Evolutionary conservation across 2,888 invertebrate genomes (phyloP), one percentile per base, ranked within the genome.

Genomic region (Torymus texanus): DNA sequence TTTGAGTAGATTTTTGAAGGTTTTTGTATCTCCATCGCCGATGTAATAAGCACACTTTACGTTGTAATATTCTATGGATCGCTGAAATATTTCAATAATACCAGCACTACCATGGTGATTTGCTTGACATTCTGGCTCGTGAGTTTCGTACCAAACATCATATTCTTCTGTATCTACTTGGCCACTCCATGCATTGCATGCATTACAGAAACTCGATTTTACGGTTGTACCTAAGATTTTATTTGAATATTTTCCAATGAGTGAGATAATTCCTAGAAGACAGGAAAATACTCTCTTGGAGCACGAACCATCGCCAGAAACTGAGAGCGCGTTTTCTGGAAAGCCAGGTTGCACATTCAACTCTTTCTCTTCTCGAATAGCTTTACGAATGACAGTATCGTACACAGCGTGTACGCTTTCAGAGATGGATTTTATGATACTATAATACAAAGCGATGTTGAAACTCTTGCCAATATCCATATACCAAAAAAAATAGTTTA

Each of bases 21-120:
- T 83, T 55, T 83, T 83, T 62, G 80, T 79, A 63, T 83, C 83
- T 8, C 83, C 83, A 70, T 82, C 82, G 16, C 81, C 83, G 59
- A 83, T 82, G 80, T 84, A 84, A 76, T 78, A 74, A 5, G 29
- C 62, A 65, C 83, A 84, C 76, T 82, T 81, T 55, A 78, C 78
- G 14, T 62, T 70, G 58, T 82, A 62, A 51, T 75, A 51, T 66
- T 82, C 77, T 58, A 81, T 74, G 8, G 82, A 83, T 70, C 83
- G 65, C 63, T 80, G 74, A 75, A 84, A 84, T 65, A 84, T 84
- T 74, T 84, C 82, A 58, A 80, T 75, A n/a, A 82, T 82, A 61
- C 82, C 79, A 18, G 83, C 81, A 62, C 81, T 81, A 68, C 84
- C 83, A 68, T 83, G 80, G 67, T 84, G 84, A 80, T 85, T 84